Base-by-base conservation (phyloP, 1,140 invertebrate species). In the Notospermus geniculatus region DNA sequence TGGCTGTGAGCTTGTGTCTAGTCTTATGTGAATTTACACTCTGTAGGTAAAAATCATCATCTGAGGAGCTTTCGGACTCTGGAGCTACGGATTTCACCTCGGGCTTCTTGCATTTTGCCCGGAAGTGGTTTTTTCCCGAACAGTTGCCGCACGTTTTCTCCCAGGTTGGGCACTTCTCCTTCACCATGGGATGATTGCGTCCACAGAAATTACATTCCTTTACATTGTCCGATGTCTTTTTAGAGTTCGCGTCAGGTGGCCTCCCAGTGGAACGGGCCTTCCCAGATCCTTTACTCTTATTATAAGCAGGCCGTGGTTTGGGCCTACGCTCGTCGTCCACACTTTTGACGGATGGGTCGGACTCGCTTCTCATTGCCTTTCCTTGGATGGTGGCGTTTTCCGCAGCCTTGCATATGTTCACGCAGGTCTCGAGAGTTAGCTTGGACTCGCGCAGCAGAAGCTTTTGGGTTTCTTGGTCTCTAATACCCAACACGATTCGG, bases 131-230 rank as follows among this genome's bases (percentile, higher is more conserved):
- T n/a, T 50, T 50, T 27, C 46, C 46, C 4, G 4, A n/a, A 50
- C 46, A 50, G 25, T 50, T 23, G n/a, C n/a, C 25, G n/a, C 46
- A 50, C n/a, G 46, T 7, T 27, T 50, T 50, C 4, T 9, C 19
- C 46, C 46, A 50, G n/a, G 46, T n/a, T 7, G 46, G 46, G 25
- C 46, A 50, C n/a, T 50, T 5, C n/a, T 50, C 46, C 32, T 36
- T 36, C 15, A 36, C 15, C 32, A 36, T 36, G 32, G 32, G 5
- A 36, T 36, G 32, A 36, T 4, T 36, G 5, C 5, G 4, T 7
- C 32, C 32, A 36, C 32, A 36, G 15, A 7, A 36, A 36, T 36
- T 36, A 15, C 32, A 36, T 36, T 36, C 32, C 4, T 15, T 4
- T 36, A 15, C 5, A 36, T 36, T 36, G 4, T 36, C 5, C 32